phyloP scores from a whole-genome alignment of 2,113 vertebrate species.

The Rhombomys opimus region DNA sequence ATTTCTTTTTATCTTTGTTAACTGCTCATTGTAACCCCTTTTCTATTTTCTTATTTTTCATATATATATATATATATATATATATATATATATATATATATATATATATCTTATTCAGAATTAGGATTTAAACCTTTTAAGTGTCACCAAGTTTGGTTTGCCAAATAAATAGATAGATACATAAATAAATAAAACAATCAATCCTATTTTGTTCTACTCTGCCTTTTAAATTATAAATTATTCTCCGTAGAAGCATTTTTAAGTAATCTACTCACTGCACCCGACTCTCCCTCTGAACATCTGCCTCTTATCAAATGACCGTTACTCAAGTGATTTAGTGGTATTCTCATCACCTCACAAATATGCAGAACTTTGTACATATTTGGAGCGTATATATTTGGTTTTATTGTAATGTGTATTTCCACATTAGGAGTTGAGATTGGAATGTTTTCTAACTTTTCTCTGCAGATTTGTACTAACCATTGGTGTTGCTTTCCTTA shows the following conservation, averaged over 20 bases:
- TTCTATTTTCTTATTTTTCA: neutral
- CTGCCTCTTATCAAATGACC: neutral
- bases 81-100: neutral
- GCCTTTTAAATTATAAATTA: neutral
- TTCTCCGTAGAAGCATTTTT: neutral
- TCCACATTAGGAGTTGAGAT: neutral
- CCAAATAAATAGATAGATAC: neutral
- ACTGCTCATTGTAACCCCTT: neutral
- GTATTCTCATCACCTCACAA: neutral
- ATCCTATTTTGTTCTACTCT: neutral
- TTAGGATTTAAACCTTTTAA: conserved; percentile 39
- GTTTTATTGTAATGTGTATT: neutral
- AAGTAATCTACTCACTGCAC: neutral
- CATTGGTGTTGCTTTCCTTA: neutral
- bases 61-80: neutral
- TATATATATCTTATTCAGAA: neutral
- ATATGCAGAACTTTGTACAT: neutral
- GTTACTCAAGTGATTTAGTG: neutral
- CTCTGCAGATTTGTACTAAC: neutral
- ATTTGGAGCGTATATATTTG: neutral
- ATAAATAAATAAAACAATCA: neutral
- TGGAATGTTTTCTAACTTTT: neutral
- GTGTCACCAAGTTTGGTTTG: neutral
- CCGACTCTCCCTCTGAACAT: neutral
- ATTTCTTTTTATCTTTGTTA: neutral